phyloP scores from a whole-genome alignment of 2,797 vertebrate genomes.

The Acrossocheilus wenchowensis region DNA sequence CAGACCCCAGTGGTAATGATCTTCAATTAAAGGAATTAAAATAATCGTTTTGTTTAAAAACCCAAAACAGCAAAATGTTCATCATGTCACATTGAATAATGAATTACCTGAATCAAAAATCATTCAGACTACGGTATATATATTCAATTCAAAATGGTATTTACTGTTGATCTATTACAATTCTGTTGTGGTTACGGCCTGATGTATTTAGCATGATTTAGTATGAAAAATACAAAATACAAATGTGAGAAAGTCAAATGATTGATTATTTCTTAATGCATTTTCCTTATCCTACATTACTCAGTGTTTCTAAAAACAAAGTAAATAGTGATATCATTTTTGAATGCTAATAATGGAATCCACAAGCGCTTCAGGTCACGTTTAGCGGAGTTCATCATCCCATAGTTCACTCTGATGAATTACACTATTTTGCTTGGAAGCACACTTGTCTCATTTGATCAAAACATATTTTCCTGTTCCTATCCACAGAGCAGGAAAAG shows the following conservation, averaged over 20 bases:
- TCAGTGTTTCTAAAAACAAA: not conserved
- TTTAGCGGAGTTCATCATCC: not conserved
- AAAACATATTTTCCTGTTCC: slow-evolving; percentile 41
- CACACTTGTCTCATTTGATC: slow-evolving; percentile 37
- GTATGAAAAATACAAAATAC: not conserved
- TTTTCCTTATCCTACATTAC: not conserved
- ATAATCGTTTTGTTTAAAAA: not conserved
- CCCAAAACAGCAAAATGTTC: not conserved
- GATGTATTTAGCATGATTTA: not conserved
- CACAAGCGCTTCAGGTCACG: not conserved
- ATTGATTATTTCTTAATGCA: not conserved
- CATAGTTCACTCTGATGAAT: not conserved
- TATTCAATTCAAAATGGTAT: not conserved
- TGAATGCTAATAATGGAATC: not conserved
- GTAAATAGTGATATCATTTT: slow-evolving; percentile 22
- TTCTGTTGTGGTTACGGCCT: not conserved
- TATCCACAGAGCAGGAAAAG: slow-evolving; percentile 26
- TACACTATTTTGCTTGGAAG: slow-evolving; percentile 40
- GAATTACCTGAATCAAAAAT: not conserved
- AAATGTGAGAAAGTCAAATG: not conserved
- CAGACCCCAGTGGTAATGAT: not conserved
- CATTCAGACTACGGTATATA: not conserved
- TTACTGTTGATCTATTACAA: not conserved
- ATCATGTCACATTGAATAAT: not conserved
- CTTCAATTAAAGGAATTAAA: not conserved